phyloP scores from a whole-genome alignment of 1,140 invertebrate species.

The Zaprionus kolodkinae region DNA sequence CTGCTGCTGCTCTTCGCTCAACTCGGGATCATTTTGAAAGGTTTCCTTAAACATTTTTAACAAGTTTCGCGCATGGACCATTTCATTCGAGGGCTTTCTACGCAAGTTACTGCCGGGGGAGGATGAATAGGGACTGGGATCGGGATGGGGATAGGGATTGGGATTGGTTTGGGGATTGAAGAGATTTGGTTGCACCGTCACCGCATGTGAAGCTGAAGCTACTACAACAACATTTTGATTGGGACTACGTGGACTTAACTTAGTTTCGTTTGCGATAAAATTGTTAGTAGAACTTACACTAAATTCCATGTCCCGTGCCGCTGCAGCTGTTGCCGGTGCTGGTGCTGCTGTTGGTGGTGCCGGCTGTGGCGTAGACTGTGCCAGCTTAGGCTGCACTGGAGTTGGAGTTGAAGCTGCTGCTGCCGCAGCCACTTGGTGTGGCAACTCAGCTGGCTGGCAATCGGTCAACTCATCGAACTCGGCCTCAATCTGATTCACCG shows the following conservation, averaged over 20 bases:
- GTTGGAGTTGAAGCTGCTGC: constrained; percentile 18
- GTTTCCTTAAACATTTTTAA: constrained; percentile 82
- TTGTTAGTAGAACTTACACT: constrained; percentile 84
- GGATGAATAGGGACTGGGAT: constrained; percentile 23
- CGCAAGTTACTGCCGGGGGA: constrained; percentile 69
- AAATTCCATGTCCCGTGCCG: constrained; percentile 80
- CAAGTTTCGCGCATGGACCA: constrained; percentile 78
- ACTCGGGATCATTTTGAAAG: constrained; percentile 76
- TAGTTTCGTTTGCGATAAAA: constrained; percentile 66
- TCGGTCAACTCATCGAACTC: constrained; percentile 77
- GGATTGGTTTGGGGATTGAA: constrained; percentile 34
- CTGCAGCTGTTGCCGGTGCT: constrained; percentile 32
- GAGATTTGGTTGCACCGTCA: constrained; percentile 56
- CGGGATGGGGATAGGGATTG: constrained; percentile 18
- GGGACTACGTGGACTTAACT: constrained; percentile 57
- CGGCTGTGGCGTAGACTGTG: constrained; percentile 25
- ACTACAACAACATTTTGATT: constrained; percentile 63
- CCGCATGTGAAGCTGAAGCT: constrained; percentile 64
- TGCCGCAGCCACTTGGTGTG: constrained; percentile 26
- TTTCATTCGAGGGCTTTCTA: constrained; percentile 82
- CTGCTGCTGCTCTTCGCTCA: constrained; percentile 56
- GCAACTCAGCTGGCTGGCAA: constrained; percentile 52
- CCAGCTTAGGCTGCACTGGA: constrained; percentile 19
- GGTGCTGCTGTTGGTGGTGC: constrained; percentile 28
- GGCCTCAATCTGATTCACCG: constrained; percentile 80